phyloP scores from a whole-genome alignment of 2,113 vertebrate species.

The Nibea albiflora region DNA sequence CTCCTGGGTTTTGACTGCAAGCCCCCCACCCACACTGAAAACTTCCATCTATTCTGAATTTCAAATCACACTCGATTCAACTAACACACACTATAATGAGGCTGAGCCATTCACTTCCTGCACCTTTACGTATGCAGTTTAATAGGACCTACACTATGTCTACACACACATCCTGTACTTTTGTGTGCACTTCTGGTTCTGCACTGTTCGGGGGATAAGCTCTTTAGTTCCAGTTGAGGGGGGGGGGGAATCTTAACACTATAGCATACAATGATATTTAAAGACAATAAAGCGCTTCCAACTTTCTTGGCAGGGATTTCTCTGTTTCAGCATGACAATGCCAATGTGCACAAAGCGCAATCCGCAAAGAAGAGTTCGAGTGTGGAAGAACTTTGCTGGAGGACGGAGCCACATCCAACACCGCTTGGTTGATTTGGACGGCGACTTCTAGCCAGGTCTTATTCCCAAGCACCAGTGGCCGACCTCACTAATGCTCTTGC shows the following conservation, averaged over 20 bases:
- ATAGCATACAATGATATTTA: not conserved
- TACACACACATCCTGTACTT: no score
- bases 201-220: not conserved
- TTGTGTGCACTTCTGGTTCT: not conserved
- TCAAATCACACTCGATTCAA: slow-evolving; percentile 5
- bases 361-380: not conserved
- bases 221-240: slow-evolving; percentile 1
- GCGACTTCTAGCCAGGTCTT: slow-evolving; percentile 16
- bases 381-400: slow-evolving; percentile 8
- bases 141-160: not conserved
- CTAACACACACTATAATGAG: not conserved
- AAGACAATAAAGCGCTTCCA: not conserved
- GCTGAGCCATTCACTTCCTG: not conserved
- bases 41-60: slow-evolving; percentile 6
- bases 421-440: slow-evolving; percentile 21
- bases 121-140: not conserved
- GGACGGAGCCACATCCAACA: not conserved
- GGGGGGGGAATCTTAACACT: not conserved
- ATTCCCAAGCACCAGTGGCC: slow-evolving; percentile 24
- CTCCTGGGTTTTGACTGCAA: slow-evolving; percentile 14
- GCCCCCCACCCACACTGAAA: not conserved
- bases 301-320: not conserved
- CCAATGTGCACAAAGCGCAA: not conserved
- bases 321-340: slow-evolving; percentile 7
- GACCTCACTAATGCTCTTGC: slow-evolving; percentile 29